These are phyloP conservation scores for Mormyrus iriodes DNA, from an alignment of 2,113 vertebrate species.

Conservation along the genomic window DNA sequence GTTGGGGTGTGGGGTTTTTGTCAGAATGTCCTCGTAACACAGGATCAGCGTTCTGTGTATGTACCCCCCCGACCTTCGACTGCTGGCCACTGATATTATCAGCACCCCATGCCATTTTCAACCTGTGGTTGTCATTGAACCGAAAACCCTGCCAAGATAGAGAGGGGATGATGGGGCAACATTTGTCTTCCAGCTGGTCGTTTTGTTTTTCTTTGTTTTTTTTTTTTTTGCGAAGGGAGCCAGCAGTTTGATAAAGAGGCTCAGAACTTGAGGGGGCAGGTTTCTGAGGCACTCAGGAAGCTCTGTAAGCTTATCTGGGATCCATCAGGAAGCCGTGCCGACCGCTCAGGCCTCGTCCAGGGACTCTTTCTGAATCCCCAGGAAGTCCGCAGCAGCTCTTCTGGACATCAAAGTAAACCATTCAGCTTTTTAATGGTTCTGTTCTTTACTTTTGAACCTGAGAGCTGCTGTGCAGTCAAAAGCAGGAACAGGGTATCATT, in stretches of 20 bases:
- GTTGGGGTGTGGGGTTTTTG: not conserved
- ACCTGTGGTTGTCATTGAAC: not conserved
- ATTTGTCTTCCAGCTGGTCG: not conserved
- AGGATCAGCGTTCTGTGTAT: not conserved
- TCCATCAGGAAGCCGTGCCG: constrained; percentile 23
- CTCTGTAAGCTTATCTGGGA: constrained; percentile 32
- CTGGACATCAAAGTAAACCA: not conserved
- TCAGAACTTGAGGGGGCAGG: constrained; percentile 2
- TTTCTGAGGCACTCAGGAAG: constrained; percentile 34
- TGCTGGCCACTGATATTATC: not conserved
- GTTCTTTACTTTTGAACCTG: not conserved
- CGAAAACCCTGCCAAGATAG: not conserved
- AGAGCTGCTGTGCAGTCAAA: not conserved
- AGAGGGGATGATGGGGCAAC: not conserved
- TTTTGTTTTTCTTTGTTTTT: not conserved
- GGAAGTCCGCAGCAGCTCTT: not conserved
- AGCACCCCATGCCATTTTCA: not conserved
- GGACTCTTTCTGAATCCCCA: constrained; percentile 30
- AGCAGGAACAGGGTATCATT: not conserved
- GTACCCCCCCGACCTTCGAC: not conserved
- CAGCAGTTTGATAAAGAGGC: not conserved
- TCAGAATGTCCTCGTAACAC: not conserved
- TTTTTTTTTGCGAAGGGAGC: not conserved
- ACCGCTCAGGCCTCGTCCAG: constrained; percentile 33
- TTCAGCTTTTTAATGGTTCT: not conserved